These are phyloP conservation scores for Eupsittula cactorum DNA, from an alignment of 2,113 vertebrate species.

Conservation along the genomic window DNA sequence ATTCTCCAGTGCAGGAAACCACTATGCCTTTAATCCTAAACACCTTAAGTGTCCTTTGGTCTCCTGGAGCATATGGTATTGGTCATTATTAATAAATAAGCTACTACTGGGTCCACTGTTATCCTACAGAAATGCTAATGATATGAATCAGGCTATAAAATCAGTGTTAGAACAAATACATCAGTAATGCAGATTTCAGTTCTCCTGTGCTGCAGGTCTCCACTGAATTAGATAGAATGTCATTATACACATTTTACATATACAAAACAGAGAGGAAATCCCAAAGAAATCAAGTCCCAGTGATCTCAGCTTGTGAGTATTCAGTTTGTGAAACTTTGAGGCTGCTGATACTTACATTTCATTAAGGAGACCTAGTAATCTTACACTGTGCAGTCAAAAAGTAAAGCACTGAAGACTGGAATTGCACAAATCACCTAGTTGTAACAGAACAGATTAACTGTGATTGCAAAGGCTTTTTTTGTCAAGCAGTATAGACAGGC, in stretches of 20 bases:
- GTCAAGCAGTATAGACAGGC: background rate
- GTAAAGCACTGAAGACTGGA: background rate
- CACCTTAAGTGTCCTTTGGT: background rate
- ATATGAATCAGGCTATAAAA: background rate
- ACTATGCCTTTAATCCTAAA: background rate
- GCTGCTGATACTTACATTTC: background rate
- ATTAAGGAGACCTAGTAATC: background rate
- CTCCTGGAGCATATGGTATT: background rate
- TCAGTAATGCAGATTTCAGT: background rate
- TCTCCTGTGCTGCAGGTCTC: background rate
- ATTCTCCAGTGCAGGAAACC: background rate
- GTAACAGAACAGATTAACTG: background rate
- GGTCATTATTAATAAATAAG: background rate
- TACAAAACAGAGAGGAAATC: background rate
- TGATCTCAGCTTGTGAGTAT: background rate
- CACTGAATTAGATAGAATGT: background rate
- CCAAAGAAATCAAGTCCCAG: background rate
- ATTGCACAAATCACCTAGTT: background rate
- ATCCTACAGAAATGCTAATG: background rate
- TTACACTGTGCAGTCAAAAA: background rate
- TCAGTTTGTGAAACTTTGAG: background rate
- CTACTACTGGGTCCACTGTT: background rate
- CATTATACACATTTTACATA: background rate
- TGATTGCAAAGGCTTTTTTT: background rate
- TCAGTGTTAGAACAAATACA: background rate